Evolutionary conservation across 1,140 invertebrate genomes (phyloP), one percentile per base, ranked within the genome.

Genomic region (Palaemon carinicauda): DNA sequence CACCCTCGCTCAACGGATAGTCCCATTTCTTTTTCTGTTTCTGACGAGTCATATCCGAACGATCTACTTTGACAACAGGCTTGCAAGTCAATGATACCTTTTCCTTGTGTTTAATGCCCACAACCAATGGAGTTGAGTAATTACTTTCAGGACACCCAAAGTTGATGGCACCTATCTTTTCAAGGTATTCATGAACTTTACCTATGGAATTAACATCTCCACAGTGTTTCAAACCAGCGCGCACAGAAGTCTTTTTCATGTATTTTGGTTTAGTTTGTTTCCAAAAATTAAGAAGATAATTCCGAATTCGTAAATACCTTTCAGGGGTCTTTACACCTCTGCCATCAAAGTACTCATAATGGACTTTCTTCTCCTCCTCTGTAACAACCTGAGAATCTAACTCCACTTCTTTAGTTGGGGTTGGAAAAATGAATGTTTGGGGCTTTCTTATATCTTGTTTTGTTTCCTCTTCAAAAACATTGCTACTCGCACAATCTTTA

Each of bases 151-250:
- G 92, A 91, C 94, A 94, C 31, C 93, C 93, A 92, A 94, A 94
- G 91, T 95, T 95, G 79, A 95, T 94, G 33, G 93, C 94, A 27
- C 94, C 94, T 89, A 93, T 93, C 90, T 94, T 92, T 91, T 95
- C 94, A 17, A 95, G 91, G 89, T 94, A 94, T 54, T 92, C 90
- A 91, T 94, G 94, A 52, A 95, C 93, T 82, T 93, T 90, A 1
- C 94, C 93, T 82, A 94, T 94, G 89, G 93, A 93, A 90, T 94
- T 94, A 4, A 94, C 94, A 91, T 94, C 94, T 2, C 94, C 94
- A 90, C 93, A 94, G 89, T 94, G 93, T 90, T 93, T 94, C 83
- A 94, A 91, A 31, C 93, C 94, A 82, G 92, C 90, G 87, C 94
- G 90, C 17, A 93, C 93, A 4, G 92, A 91, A 14, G 94, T 94